Evolutionary conservation across 2,888 invertebrate species (phyloP).

Genomic region (Pegoplata infirma): DNA sequence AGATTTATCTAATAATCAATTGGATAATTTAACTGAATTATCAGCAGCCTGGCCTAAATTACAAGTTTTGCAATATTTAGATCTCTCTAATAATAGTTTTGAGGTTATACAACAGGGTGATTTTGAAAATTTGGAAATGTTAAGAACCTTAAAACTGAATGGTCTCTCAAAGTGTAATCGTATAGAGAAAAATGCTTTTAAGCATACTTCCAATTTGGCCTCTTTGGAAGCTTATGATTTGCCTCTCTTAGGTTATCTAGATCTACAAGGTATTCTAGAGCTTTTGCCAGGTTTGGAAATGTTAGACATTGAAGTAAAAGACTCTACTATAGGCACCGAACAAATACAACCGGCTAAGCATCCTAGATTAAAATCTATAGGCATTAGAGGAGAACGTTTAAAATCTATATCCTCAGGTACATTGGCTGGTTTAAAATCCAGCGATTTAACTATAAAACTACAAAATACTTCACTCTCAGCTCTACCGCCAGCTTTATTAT

Average conservation of each 20-base stretch:
- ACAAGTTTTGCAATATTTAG: conserved; percentile 84
- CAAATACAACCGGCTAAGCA: conserved; percentile 89
- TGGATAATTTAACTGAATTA: conserved; percentile 81
- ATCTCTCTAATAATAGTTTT: conserved; percentile 92
- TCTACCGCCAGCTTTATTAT: conserved; percentile 89
- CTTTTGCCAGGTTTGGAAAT: conserved; percentile 85
- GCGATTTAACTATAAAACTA: conserved; percentile 85
- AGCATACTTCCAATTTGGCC: conserved; percentile 84
- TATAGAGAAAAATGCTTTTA: conserved; percentile 90
- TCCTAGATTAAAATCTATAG: conserved; percentile 86
- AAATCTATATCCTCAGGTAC: conserved; percentile 90
- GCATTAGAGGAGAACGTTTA: conserved; percentile 86
- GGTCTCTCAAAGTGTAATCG: conserved; percentile 84
- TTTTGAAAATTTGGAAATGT: conserved; percentile 84
- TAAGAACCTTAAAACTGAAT: conserved; percentile 83
- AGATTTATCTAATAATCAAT: conserved; percentile 87
- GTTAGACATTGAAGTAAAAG: conserved; percentile 92
- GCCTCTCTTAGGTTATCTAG: conserved; percentile 89
- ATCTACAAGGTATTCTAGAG: conserved; percentile 90
- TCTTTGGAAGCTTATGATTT: conserved; percentile 86
- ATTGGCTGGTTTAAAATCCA: conserved; percentile 88
- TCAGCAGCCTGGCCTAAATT: conserved; percentile 85
- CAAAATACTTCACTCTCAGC: conserved; percentile 88
- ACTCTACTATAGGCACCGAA: conserved; percentile 88
- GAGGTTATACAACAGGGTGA: conserved; percentile 86